Evolutionary conservation across 1,140 invertebrate genomes (phyloP).

Genomic region (Cyclargus thomasi): DNA sequence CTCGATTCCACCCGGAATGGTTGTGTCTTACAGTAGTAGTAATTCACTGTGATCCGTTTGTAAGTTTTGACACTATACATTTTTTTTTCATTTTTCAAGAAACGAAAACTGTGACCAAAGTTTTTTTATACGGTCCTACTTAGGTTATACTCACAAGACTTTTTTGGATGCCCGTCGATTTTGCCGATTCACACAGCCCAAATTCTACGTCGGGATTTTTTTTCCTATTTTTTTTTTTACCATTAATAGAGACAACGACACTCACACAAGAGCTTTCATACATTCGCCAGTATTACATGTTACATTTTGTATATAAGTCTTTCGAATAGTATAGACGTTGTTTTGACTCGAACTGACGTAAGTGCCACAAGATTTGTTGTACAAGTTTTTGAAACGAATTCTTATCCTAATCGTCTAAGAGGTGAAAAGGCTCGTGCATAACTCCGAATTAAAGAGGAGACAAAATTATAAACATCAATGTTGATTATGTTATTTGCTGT

Average conservation of each 20-base stretch:
- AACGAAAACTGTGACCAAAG: conserved; percentile 3
- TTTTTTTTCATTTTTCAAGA: not conserved
- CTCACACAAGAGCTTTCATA: conserved; percentile 40
- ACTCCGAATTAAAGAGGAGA: not conserved
- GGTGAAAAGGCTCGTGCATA: not conserved
- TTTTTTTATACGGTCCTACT: not conserved
- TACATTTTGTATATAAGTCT: conserved; percentile 31
- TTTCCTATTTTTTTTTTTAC: conserved; percentile 17
- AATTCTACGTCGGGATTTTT: conserved; percentile 17
- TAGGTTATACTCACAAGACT: conserved; percentile 13
- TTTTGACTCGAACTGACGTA: conserved; percentile 39
- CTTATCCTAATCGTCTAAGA: conserved; percentile 24
- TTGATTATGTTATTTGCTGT: not conserved
- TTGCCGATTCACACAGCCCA: not conserved
- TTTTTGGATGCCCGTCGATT: not conserved
- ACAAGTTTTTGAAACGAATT: conserved; percentile 34
- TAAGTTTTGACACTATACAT: not conserved
- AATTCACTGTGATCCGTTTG: not conserved
- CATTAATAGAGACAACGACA: conserved; percentile 41
- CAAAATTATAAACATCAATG: not conserved
- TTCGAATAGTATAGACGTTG: conserved; percentile 36
- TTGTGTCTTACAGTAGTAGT: not conserved
- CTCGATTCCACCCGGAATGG: not conserved
- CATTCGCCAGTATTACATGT: conserved; percentile 32
- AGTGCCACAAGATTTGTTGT: conserved; percentile 39